Base-by-base conservation (phyloP, 2,113 vertebrate species). In the Dissostichus mawsoni region DNA sequence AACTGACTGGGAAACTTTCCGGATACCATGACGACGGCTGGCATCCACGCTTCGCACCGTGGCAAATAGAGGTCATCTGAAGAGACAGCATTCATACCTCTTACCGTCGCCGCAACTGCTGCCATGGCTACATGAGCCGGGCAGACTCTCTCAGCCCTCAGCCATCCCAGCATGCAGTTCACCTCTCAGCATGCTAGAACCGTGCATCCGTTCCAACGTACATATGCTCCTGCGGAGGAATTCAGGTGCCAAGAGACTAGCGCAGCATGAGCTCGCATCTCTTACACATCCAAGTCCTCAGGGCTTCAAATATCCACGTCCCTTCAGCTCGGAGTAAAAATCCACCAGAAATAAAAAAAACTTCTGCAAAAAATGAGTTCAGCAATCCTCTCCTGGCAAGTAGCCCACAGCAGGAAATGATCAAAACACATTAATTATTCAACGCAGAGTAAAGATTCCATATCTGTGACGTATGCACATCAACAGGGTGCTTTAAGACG, bases 351-450 rank as follows among this genome's bases (percentile, higher is more conserved):
- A 68, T 56, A 53, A 52, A 51, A 17, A 61, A 69, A 36, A 47
- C 74, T 69, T 69, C 57, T 41, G 75, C 74, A 64, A 47, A 14
- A 44, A 78, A 72, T 0, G 18, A 69, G 50, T 81, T 84, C 57
- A 56, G 25, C 44, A 44, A 66, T 75, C 50, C 13, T 48, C 8
- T 52, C 25, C 33, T 57, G 61, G 72, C 63, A 61, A 82, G 76
- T 71, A 51, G 81, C 75, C 78, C 48, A 25, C 81, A 84, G 85
- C 85, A 36, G 65, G 80, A 83, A 82, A 79, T 57, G 61, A 91
- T 90, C 78, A 84, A 83, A 90, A 92, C 74, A 88, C 76, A 84
- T 92, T 65, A 17, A 90, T 90, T 82, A 92, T 92, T 90, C 78
- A 92, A 82, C 79, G 84, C 69, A 79, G 71, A 82, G 87, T 87